These are phyloP conservation scores for Chymomyza procnemis DNA, from an alignment of 2,888 invertebrate species.

Conservation along the genomic window DNA sequence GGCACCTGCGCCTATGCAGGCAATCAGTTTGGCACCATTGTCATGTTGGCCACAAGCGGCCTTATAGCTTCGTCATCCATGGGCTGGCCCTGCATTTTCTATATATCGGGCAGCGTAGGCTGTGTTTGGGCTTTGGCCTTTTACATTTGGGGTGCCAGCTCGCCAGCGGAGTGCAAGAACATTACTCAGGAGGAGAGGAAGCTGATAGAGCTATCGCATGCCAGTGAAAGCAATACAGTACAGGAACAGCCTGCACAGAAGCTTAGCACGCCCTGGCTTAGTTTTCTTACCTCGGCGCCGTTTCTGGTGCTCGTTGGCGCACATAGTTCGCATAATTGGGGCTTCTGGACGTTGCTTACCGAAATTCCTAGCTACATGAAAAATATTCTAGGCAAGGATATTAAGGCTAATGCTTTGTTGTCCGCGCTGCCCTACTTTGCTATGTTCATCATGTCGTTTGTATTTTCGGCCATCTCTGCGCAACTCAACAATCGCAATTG, in stretches of 20 bases:
- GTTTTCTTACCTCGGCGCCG: constrained; percentile 86
- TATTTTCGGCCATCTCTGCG: constrained; percentile 85
- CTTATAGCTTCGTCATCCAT: constrained; percentile 83
- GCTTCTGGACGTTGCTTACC: constrained; percentile 90
- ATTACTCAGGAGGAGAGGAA: constrained; percentile 83
- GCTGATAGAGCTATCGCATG: constrained; percentile 83
- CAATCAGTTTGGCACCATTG: constrained; percentile 87
- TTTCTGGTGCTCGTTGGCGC: constrained; percentile 86
- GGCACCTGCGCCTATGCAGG: constrained; percentile 85
- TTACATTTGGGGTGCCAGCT: constrained; percentile 83
- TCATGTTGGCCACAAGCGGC: constrained; percentile 87
- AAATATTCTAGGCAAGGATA: constrained; percentile 84
- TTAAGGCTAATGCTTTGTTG: constrained; percentile 84
- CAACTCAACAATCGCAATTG: constrained; percentile 69
- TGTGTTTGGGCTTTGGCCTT: constrained; percentile 82
- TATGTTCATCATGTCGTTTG: constrained; percentile 85
- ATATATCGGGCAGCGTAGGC: constrained; percentile 84
- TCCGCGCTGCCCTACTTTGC: constrained; percentile 86
- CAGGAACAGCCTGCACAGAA: constrained; percentile 71
- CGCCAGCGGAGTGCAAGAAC: constrained; percentile 81
- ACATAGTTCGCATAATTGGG: constrained; percentile 87
- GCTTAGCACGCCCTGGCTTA: constrained; percentile 84
- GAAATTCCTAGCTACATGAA: constrained; percentile 90
- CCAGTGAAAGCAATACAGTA: constrained; percentile 36
- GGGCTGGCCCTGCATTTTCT: constrained; percentile 90